Base-by-base conservation (phyloP, 2,888 invertebrate species). In the Apamea epomidion region DNA sequence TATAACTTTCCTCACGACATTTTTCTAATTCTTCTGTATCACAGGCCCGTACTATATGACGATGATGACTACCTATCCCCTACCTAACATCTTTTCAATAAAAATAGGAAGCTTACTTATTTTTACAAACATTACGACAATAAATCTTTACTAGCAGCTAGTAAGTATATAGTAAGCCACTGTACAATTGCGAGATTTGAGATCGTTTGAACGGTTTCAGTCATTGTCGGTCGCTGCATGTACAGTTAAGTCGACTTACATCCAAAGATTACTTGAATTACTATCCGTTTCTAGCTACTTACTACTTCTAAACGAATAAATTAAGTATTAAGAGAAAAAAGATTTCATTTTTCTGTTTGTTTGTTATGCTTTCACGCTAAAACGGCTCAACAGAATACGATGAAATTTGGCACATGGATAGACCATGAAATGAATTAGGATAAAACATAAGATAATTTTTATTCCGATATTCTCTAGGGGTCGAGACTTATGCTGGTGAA, bases 161-260 rank as follows among this genome's bases (percentile, higher is more conserved):
- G 58, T 76, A 76, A 78, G 76, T 60, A 69, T 51, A 18, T 48
- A 54, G 68, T 77, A 79, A 80, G 78, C 78, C 64, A 32, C 25
- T 74, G 42, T 58, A n/a, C 74, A 65, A 51, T 29, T 4, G 62
- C 16, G 7, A 51, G 18, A 65, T 42, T 64, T 62, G 29, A 42
- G 29, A 64, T 77, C 70, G 54, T 51, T 78, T 78, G 78, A 78
- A 79, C 64, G 78, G 78, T 78, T 79, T 78, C 70, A n/a, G 54
- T n/a, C n/a, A 45, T 37, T 21, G n/a, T 68, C 60, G 5, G n/a
- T 62, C 6, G 8, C 18, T 29, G 62, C 10, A 64, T n/a, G 25
- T 25, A 42, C 37, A 42, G 42, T 65, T 21, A 21, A 25, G 32
- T 37, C 32, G 65, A 65, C 37, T 37, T 37, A 10, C 12, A 58